Base-by-base conservation (phyloP, 2,888 invertebrate species). In the Protonemura montana region DNA sequence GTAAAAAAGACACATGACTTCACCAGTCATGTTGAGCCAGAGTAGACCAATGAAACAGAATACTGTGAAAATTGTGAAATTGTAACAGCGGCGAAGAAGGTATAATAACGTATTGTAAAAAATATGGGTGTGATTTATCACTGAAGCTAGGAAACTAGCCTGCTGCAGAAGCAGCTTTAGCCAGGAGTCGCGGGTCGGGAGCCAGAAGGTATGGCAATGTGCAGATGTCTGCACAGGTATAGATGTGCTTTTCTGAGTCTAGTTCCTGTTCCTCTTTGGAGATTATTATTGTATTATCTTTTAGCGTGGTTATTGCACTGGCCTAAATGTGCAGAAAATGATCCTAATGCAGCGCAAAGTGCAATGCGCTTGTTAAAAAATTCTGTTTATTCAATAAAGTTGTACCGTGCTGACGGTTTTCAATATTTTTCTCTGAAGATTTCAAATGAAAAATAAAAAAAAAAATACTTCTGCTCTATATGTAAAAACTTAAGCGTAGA, bases 41-140 rank as follows among this genome's bases (percentile, higher is more conserved):
- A 7, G 78, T 26, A 78, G 78, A 78, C 78, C 26, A 26, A 78
- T 26, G 78, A 78, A 78, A 78, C 25, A 78, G n/a, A 78, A 78
- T 26, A 78, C 28, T 26, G 78, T 78, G 26, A 78, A 78, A n/a
- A 78, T 78, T 78, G 78, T 78, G 28, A 78, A 21, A 59, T 21
- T 59, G 59, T 59, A 16, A 59, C 59, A 2, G 59, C 59, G 21
- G 26, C 78, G 26, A 25, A 13, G 78, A 26, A 78, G 78, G 59
- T 59, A 59, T 21, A 25, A 26, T 27, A 78, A 21, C 0, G 27
- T 78, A 78, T 78, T 78, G 27, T 78, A 78, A 21, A 78, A 78
- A 25, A 26, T 26, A 25, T 78, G 78, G 27, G 26, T 78, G 82
- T 82, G 82, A 82, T 82, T 82, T 82, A 82, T 82, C 29, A 82